Base-by-base conservation (phyloP, 2,797 vertebrate genomes). In the Diglossa cyanea region DNA sequence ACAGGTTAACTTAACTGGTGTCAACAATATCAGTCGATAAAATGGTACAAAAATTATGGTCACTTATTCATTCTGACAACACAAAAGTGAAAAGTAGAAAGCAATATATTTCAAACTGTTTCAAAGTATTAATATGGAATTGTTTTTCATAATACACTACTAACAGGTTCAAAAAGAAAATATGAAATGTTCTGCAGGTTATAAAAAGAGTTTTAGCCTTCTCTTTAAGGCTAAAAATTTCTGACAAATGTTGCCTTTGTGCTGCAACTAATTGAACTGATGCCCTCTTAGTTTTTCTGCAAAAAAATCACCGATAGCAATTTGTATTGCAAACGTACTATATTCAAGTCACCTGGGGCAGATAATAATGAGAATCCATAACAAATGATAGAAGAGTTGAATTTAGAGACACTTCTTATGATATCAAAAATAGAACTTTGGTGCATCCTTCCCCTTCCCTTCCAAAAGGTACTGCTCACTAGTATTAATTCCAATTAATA, bases 401-500 rank as follows among this genome's bases (percentile, higher is more conserved):
- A 71, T 74, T 75, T 66, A 78, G 51, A 72, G 31, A 50, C 10
- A 37, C 4, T 58, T 60, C 12, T 30, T 30, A 63, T 3, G 13
- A 68, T 37, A 54, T 19, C 3, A 58, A 26, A 66, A 37, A 50
- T 17, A 31, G 15, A 23, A 10, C 8, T 68, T 44, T 7, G 6
- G 9, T 68, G 20, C 11, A 58, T 30, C 24, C 5, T 5, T 11
- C 5, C 2, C 4, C 6, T 8, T 54, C 1, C 1, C 4, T 17
- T 4, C 3, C 3, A 11, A 26, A 42, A 37, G 17, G 10, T 55
- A 47, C 35, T 55, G n/a, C 20, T 62, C 54, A 66, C 8, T 47
- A 92, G n/a, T 33, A 67, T 11, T 67, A 60, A 50, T 53, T 86
- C 20, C n/a, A 70, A 30, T 50, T 18, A 45, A 45, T 17, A 61